Percentiles rank a stretch among this genome's conserved stretches.
These are phyloP conservation scores for Gila orcuttii DNA, from an alignment of 2,113 vertebrate species.

Conservation along the genomic window DNA sequence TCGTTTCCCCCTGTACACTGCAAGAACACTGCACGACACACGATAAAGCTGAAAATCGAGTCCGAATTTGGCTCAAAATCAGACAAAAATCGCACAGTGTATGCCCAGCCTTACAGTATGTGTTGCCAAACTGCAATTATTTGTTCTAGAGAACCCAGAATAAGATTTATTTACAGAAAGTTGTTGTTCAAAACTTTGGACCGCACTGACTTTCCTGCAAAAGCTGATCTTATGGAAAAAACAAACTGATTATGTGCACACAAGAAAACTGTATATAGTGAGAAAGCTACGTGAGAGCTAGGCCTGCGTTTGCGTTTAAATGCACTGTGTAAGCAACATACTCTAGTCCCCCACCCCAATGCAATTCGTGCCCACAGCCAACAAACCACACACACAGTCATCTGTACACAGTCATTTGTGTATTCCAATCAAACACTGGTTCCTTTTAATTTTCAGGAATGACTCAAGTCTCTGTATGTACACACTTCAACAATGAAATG, in stretches of 20 bases:
- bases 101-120: neutral
- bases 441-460: conserved; percentile 12
- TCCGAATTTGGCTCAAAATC: neutral
- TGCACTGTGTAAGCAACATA: neutral
- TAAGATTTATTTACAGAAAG: neutral
- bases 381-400: conserved; percentile 19
- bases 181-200: neutral
- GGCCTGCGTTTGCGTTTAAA: neutral
- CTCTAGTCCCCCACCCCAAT: neutral
- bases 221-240: neutral
- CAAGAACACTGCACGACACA: neutral
- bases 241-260: neutral
- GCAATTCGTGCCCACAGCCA: neutral
- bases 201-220: neutral
- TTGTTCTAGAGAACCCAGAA: neutral
- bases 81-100: neutral
- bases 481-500: conserved; percentile 19
- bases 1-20: neutral
- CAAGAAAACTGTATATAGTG: neutral
- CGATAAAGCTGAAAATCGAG: neutral
- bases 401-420: conserved; percentile 22
- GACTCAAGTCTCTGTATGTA: conserved; percentile 19
- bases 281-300: neutral
- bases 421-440: conserved; percentile 16
- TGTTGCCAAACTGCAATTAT: neutral